Evolutionary conservation across 2,888 invertebrate species (phyloP).

Genomic region (Alloscopus bannaensis): DNA sequence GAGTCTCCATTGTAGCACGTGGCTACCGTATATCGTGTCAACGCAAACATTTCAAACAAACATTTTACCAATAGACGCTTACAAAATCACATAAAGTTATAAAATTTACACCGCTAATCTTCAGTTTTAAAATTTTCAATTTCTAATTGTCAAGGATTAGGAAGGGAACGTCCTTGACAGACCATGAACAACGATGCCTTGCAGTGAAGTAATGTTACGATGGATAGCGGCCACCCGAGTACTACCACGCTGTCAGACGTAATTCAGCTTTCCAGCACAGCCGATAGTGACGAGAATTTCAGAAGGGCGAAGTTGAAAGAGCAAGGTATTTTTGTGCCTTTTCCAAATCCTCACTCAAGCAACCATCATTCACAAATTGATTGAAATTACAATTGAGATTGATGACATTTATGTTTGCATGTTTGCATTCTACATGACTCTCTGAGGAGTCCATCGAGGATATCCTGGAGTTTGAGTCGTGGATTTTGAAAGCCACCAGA

Average conservation of each 20-base stretch:
- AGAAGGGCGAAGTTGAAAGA: not conserved
- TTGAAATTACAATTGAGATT: no score
- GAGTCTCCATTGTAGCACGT: not conserved
- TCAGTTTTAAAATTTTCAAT: no score
- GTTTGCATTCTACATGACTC: constrained; percentile 45
- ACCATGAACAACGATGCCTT: no score
- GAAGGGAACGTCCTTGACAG: no score
- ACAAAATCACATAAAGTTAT: no score
- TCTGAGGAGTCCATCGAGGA: constrained; percentile 28
- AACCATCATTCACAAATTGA: not conserved
- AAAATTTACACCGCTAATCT: no score
- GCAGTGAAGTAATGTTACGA: no score
- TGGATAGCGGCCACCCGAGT: no score
- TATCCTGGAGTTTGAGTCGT: constrained; percentile 35
- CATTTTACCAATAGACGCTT: no score
- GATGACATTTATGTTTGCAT: no score
- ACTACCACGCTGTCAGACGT: not conserved
- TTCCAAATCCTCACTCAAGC: not conserved
- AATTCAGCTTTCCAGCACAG: not conserved
- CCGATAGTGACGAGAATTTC: not conserved
- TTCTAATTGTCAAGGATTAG: no score
- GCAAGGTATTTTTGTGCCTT: not conserved
- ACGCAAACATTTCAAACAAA: not conserved
- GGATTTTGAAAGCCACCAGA: constrained; percentile 8
- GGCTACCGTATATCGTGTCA: not conserved